Evolutionary conservation across 2,888 invertebrate species (phyloP), one percentile per base, ranked within the genome.

Genomic region (Pristionchus entomophagus): DNA sequence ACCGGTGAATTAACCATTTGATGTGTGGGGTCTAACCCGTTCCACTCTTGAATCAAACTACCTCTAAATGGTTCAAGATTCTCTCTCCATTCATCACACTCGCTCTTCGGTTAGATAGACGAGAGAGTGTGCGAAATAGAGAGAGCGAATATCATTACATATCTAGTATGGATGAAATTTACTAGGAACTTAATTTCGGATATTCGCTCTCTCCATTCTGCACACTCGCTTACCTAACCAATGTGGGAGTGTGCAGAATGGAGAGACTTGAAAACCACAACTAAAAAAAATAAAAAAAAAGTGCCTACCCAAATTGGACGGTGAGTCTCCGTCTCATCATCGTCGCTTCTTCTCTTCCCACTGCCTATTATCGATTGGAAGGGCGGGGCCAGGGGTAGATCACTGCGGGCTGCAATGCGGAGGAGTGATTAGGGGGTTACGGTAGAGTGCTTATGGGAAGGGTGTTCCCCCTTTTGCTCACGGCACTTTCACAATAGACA

Each of bases 251-350:
- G n/a, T n/a, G n/a, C n/a, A n/a, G n/a, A n/a, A n/a, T n/a, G n/a
- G n/a, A n/a, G n/a, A n/a, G n/a, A n/a, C n/a, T n/a, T n/a, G n/a
- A n/a, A n/a, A n/a, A n/a, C n/a, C n/a, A n/a, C n/a, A n/a, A n/a
- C n/a, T n/a, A n/a, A n/a, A n/a, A n/a, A n/a, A n/a, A n/a, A n/a
- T n/a, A n/a, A n/a, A n/a, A n/a, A 29, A 5, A n/a, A 22, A 32
- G 0, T 35, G n/a, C 82, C 14, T 0, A 82, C 82, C 82, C 82
- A 82, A 82, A 82, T 82, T 82, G 82, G n/a, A 82, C 82, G 59
- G 82, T 82, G 56, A 82, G 56, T 59, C 82, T 82, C 59, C 82
- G 56, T 82, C 82, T 56, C 82, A 82, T 82, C 77, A 29, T 41
- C 49, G 45, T 26, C 77, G 10, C 45, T 41, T 17, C 41, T 73